phyloP scores from a whole-genome alignment of 2,888 invertebrate species.

The Oligia latruncula region DNA sequence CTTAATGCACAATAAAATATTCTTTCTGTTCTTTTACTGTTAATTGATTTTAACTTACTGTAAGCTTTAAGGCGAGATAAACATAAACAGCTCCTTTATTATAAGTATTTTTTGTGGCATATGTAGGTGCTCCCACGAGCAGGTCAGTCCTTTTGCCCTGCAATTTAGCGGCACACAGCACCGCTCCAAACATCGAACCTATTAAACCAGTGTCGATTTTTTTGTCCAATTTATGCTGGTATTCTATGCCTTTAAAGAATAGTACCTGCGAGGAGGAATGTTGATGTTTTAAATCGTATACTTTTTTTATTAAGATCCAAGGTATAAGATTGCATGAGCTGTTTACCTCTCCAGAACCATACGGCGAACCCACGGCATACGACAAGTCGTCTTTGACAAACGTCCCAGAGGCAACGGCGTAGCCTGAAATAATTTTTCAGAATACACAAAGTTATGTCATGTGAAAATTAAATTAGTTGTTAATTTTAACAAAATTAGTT shows the following conservation, averaged over 20 bases:
- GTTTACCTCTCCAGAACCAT: constrained; percentile 75
- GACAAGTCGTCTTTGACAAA: constrained; percentile 55
- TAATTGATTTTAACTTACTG: constrained; percentile 39
- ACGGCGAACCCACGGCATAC: constrained; percentile 76
- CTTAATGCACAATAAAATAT: neutral
- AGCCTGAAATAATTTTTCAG: constrained; percentile 69
- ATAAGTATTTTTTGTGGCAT: constrained; percentile 64
- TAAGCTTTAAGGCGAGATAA: constrained; percentile 69
- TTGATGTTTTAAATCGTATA: neutral
- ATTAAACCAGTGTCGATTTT: constrained; percentile 59
- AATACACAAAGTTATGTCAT: no score
- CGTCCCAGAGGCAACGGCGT: constrained; percentile 74
- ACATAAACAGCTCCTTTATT: constrained; percentile 90
- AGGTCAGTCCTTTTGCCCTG: constrained; percentile 83
- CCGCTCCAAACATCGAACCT: constrained; percentile 91
- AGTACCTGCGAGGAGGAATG: neutral
- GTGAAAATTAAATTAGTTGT: no score
- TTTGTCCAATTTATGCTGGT: neutral
- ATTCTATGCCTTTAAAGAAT: constrained; percentile 13
- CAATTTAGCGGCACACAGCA: constrained; percentile 85
- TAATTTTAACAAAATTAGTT: no score
- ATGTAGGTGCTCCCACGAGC: constrained; percentile 91
- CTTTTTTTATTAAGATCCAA: neutral
- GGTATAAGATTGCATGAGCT: neutral
- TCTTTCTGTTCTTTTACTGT: neutral